phyloP scores from a whole-genome alignment of 2,888 invertebrate genomes.

The Perizoma flavofasciatum region DNA sequence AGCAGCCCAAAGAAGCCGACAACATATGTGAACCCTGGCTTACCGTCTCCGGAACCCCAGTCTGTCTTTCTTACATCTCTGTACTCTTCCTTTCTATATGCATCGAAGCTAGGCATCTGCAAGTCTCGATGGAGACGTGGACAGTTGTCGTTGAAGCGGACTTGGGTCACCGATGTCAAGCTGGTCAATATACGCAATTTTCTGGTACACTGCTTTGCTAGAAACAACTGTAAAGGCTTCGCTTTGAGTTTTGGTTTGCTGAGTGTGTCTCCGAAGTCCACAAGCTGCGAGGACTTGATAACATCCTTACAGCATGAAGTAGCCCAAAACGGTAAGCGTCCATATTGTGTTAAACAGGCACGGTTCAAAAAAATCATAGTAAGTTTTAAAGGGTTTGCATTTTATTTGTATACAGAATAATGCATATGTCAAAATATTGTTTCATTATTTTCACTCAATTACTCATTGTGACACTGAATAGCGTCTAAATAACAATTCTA shows the following conservation, averaged over 20 bases:
- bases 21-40: conserved; percentile 77
- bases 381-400: conserved; percentile 16
- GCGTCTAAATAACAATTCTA: no score
- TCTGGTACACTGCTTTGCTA: conserved; percentile 19
- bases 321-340: conserved; percentile 45
- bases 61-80: conserved; percentile 60
- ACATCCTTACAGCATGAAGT: conserved; percentile 45
- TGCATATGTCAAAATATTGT: not conserved
- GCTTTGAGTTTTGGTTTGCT: conserved; percentile 2
- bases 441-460: no score
- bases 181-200: conserved; percentile 29
- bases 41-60: conserved; percentile 64
- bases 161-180: conserved; percentile 59
- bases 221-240: conserved; percentile 19
- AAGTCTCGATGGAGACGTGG: conserved; percentile 71
- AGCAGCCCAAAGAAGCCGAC: conserved; percentile 81
- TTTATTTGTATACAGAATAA: not conserved
- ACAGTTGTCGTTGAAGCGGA: conserved; percentile 59
- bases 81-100: conserved; percentile 63
- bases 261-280: conserved; percentile 17
- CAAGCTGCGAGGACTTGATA: conserved; percentile 33
- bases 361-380: conserved; percentile 53
- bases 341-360: conserved; percentile 42
- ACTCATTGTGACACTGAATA: no score
- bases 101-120: conserved; percentile 64